Conservation (phyloP, 2,888 invertebrate species). For the Apodemia zela region DNA sequence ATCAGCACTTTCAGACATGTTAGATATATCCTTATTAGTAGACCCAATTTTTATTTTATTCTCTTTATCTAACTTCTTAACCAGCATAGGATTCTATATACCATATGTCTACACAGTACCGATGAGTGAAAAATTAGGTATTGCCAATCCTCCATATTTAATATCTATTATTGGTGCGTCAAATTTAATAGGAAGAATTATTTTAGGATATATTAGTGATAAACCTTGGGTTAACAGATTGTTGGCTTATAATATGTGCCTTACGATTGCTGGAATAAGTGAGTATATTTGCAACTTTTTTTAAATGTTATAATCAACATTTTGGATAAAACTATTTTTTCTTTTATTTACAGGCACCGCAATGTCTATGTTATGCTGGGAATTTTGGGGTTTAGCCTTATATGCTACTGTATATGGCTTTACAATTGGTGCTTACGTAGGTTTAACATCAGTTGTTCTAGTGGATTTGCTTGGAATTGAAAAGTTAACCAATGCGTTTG, state of each 20-base stretch:
- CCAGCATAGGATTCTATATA: conserved; percentile 96
- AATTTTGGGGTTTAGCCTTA: conserved; percentile 86
- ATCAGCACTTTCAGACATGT: conserved; percentile 88
- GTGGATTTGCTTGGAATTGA: conserved; percentile 97
- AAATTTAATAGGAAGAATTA: conserved; percentile 93
- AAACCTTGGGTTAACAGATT: conserved; percentile 95
- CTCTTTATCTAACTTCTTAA: conserved; percentile 95
- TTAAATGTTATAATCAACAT: not conserved
- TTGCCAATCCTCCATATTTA: conserved; percentile 84
- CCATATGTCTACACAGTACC: conserved; percentile 93
- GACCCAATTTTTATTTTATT: conserved; percentile 95
- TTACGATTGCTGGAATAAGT: conserved; percentile 94
- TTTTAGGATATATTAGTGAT: conserved; percentile 92
- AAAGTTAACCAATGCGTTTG: conserved; percentile 96
- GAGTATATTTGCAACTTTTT: conserved; percentile 55
- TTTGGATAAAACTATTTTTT: not conserved
- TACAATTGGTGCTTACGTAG: conserved; percentile 96
- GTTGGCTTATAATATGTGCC: conserved; percentile 92
- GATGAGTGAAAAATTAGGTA: conserved; percentile 83
- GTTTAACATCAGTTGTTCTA: conserved; percentile 96
- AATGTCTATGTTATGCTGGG: conserved; percentile 87
- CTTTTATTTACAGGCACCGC: conserved; percentile 85
- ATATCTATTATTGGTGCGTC: conserved; percentile 91
- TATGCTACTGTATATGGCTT: conserved; percentile 93
- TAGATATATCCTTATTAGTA: conserved; percentile 90